Percentiles rank a stretch among this genome's conserved stretches.
Conservation (phyloP, 2,888 invertebrate genomes). For the Morpho helenor region DNA sequence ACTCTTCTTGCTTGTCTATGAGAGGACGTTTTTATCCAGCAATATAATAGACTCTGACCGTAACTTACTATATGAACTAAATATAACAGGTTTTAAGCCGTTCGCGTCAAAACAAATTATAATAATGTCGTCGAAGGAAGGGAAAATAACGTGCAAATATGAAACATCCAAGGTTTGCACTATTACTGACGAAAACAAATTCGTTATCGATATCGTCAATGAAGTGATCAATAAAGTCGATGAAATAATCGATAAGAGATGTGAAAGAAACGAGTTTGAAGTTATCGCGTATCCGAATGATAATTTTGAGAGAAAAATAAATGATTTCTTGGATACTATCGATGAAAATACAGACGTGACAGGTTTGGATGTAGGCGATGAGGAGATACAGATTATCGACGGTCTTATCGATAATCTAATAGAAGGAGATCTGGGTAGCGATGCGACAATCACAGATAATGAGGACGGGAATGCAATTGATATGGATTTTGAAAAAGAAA, state of each 20-base stretch:
- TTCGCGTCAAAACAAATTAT: slow-evolving; percentile 63
- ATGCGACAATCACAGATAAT: slow-evolving; percentile 40
- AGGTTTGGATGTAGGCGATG: slow-evolving; percentile 31
- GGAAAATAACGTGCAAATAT: slow-evolving; percentile 45
- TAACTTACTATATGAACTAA: neutral
- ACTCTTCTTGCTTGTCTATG: no score
- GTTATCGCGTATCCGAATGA: slow-evolving; percentile 43
- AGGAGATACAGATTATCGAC: slow-evolving; percentile 38
- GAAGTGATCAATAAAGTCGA: slow-evolving; percentile 53
- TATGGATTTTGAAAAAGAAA: slow-evolving; percentile 14
- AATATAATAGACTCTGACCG: no score
- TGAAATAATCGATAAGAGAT: slow-evolving; percentile 34
- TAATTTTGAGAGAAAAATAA: slow-evolving; percentile 29
- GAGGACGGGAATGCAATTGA: slow-evolving; percentile 28
- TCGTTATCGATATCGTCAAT: slow-evolving; percentile 43
- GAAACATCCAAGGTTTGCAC: slow-evolving; percentile 25
- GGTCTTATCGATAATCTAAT: slow-evolving; percentile 33
- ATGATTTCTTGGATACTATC: slow-evolving; percentile 52
- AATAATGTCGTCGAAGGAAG: slow-evolving; percentile 52
- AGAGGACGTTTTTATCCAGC: no score
- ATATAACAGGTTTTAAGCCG: slow-evolving; percentile 58
- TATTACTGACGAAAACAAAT: slow-evolving; percentile 30
- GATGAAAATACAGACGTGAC: slow-evolving; percentile 45
- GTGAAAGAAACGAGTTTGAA: slow-evolving; percentile 49
- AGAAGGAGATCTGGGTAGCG: slow-evolving; percentile 39